These are phyloP conservation scores for Glyptemys insculpta DNA, from an alignment of 2,797 vertebrate species.

Conservation along the genomic window DNA sequence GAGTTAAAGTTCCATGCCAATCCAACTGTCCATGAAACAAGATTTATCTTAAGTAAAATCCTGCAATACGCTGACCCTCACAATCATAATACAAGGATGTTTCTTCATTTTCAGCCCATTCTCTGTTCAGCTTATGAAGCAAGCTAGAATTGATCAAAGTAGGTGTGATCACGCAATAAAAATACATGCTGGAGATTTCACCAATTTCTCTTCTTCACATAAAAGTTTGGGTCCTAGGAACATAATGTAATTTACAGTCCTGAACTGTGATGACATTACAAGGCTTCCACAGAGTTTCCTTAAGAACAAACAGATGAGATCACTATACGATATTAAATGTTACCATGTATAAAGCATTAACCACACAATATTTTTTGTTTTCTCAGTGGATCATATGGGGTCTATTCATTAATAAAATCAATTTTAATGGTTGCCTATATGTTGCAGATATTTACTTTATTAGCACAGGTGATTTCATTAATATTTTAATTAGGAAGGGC, in stretches of 20 bases:
- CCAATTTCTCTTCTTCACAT: neutral
- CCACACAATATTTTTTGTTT: neutral
- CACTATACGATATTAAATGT: neutral
- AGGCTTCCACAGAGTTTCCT: neutral
- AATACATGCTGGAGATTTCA: neutral
- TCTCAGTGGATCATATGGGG: neutral
- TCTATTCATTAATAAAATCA: neutral
- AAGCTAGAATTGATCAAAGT: neutral
- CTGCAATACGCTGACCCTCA: neutral
- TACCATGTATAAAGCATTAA: neutral
- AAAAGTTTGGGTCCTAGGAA: neutral
- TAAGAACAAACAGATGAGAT: conserved; percentile 1
- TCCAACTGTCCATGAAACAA: conserved; percentile 25
- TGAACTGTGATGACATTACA: neutral
- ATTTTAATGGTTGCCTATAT: neutral
- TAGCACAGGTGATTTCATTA: neutral
- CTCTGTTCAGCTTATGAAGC: neutral
- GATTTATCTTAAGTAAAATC: conserved; percentile 25
- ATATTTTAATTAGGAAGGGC: neutral
- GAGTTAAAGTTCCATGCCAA: neutral
- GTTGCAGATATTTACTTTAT: neutral
- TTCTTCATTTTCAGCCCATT: neutral
- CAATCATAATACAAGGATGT: conserved; percentile 15
- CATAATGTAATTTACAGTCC: neutral
- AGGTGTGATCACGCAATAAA: neutral